These are phyloP conservation scores for Pachymerium ferrugineum DNA, from an alignment of 2,888 invertebrate genomes.

Conservation along the genomic window DNA sequence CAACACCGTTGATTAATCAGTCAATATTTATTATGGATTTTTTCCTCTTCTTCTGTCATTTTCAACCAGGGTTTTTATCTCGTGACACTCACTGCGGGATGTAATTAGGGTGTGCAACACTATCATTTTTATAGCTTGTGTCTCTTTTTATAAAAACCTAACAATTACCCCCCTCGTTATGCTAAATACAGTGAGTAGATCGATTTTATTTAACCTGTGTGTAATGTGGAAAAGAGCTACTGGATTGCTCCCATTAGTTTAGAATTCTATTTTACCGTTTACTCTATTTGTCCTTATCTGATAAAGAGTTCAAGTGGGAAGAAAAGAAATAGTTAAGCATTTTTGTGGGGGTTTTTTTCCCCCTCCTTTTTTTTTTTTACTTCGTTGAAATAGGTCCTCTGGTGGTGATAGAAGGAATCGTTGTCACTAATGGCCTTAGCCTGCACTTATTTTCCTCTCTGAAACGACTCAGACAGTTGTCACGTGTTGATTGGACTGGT, in stretches of 20 bases:
- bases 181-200: background rate
- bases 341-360: too few relatives aligned
- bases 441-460: background rate
- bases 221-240: too few relatives aligned
- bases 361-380: background rate
- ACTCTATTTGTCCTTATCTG: too few relatives aligned
- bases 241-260: too few relatives aligned
- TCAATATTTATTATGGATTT: slow-evolving; percentile 19
- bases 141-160: too few relatives aligned
- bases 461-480: background rate
- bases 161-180: too few relatives aligned
- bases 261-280: too few relatives aligned
- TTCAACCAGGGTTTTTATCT: background rate
- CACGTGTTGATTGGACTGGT: slow-evolving; percentile 20
- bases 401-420: background rate
- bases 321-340: too few relatives aligned
- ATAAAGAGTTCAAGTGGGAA: too few relatives aligned
- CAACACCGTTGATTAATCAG: slow-evolving; percentile 15
- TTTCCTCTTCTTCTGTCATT: background rate
- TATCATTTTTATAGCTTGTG: too few relatives aligned
- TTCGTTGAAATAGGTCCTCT: background rate
- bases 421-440: background rate
- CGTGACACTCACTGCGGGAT: background rate
- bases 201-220: background rate
- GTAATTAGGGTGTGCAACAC: background rate